Percentiles rank a stretch among this genome's conserved stretches.
Evolutionary conservation across 2,888 invertebrate genomes (phyloP).

Genomic region (Phortica magna): DNA sequence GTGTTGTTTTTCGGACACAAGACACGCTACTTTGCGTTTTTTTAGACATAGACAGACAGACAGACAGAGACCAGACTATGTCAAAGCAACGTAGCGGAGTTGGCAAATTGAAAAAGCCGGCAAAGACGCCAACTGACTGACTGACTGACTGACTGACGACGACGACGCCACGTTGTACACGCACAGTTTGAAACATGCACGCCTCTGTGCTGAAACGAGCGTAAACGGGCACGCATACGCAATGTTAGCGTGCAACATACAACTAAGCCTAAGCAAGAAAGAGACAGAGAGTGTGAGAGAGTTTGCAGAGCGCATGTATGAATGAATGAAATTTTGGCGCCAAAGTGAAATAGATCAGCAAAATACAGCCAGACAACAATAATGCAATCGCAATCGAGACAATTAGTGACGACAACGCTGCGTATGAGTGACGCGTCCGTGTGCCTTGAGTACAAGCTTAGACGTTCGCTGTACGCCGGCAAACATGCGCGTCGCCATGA

Average conservation of each 20-base stretch:
- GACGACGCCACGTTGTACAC: constrained; percentile 6
- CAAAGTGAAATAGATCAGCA: constrained; percentile 51
- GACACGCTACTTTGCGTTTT: constrained; percentile 69
- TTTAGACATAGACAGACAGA: constrained; percentile 48
- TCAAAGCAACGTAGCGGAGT: background rate
- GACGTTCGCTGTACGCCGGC: background rate
- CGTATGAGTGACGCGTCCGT: background rate
- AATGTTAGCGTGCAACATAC: constrained; percentile 39
- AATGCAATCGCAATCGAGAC: constrained; percentile 41
- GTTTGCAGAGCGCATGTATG: constrained; percentile 27
- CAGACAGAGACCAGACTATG: constrained; percentile 37
- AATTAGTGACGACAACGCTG: background rate
- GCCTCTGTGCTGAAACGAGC: background rate
- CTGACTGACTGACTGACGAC: background rate
- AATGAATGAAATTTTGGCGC: constrained; percentile 66
- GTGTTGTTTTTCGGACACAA: constrained; percentile 55
- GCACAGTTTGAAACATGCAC: constrained; percentile 30
- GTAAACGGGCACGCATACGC: constrained; percentile 62
- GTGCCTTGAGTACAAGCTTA: background rate
- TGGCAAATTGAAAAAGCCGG: background rate
- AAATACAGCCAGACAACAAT: constrained; percentile 6
- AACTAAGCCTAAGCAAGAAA: constrained; percentile 38
- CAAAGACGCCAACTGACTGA: constrained; percentile 13
- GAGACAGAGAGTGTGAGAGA: constrained; percentile 42
- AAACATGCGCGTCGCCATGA: constrained; percentile 17